Evolutionary conservation across 2,113 vertebrate species (phyloP).

Genomic region (Capreolus pygargus): DNA sequence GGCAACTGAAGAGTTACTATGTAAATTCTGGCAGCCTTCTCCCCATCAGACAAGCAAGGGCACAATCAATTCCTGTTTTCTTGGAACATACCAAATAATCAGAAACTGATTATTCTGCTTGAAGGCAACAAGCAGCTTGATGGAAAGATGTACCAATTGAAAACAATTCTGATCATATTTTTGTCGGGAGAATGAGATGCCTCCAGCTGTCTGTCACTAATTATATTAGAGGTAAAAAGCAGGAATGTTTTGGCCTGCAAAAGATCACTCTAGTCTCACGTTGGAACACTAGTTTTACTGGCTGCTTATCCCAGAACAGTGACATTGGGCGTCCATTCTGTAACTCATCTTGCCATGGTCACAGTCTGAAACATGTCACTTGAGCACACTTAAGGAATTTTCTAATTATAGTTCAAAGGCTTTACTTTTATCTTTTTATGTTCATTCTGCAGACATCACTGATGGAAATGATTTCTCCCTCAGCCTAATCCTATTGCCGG

Average conservation of each 20-base stretch:
- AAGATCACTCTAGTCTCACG: background rate
- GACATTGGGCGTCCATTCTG: background rate
- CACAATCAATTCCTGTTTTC: slow-evolving; percentile 57
- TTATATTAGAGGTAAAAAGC: slow-evolving; percentile 41
- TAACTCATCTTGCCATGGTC: background rate
- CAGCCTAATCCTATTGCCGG: slow-evolving; percentile 24
- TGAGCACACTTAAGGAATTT: slow-evolving; percentile 46
- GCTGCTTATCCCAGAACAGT: slow-evolving; percentile 29
- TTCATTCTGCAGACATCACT: background rate
- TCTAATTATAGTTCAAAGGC: slow-evolving; percentile 50
- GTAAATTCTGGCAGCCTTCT: slow-evolving; percentile 28
- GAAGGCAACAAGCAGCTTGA: slow-evolving; percentile 52
- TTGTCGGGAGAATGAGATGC: slow-evolving; percentile 59
- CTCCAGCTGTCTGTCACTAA: slow-evolving; percentile 68
- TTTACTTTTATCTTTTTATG: slow-evolving; percentile 57
- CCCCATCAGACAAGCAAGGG: slow-evolving; percentile 1
- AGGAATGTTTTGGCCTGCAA: slow-evolving; percentile 47
- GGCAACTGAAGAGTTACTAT: slow-evolving; percentile 20
- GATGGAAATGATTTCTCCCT: slow-evolving; percentile 61
- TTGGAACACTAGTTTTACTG: slow-evolving; percentile 38
- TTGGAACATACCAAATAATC: slow-evolving; percentile 46
- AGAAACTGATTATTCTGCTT: slow-evolving; percentile 60
- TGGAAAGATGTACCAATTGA: slow-evolving; percentile 56
- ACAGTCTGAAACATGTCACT: slow-evolving; percentile 15
- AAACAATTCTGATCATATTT: slow-evolving; percentile 69